Percentiles rank a stretch among this genome's conserved stretches.
Evolutionary conservation across 2,888 invertebrate species (phyloP).

Genomic region (Thereva nobilitata): DNA sequence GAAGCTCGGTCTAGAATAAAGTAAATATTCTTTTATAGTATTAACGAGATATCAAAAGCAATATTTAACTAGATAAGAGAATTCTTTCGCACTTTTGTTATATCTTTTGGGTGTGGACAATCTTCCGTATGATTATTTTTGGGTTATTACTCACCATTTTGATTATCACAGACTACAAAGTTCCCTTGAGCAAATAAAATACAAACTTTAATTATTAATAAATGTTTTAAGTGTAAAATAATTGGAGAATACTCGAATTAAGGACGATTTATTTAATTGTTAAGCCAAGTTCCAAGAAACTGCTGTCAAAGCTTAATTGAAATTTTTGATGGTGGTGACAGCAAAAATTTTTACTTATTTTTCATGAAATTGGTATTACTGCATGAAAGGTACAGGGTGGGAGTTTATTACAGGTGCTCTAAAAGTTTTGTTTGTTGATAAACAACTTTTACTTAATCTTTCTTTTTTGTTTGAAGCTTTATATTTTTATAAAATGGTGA

Average conservation of each 20-base stretch:
- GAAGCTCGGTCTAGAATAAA: conserved; percentile 80
- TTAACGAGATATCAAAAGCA: background rate
- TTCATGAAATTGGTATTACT: no score
- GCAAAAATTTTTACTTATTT: no score
- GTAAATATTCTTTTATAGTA: background rate
- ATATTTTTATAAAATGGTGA: no score
- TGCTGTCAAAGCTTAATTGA: no score
- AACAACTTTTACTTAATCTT: no score
- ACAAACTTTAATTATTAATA: background rate
- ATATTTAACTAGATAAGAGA: background rate
- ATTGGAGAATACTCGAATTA: conserved; percentile 1
- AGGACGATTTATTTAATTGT: background rate
- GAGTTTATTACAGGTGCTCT: no score
- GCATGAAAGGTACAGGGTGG: no score
- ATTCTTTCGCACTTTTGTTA: background rate
- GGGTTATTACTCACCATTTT: conserved; percentile 27
- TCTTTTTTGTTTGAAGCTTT: no score
- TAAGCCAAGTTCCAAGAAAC: no score
- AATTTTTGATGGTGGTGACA: no score
- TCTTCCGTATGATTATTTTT: background rate
- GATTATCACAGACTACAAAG: conserved; percentile 27
- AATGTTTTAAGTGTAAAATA: conserved; percentile 16
- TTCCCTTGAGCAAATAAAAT: conserved; percentile 25
- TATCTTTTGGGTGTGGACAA: conserved; percentile 22
- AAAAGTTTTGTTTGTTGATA: no score